phyloP scores from a whole-genome alignment of 2,888 invertebrate genomes.

The Tyria jacobaeae region DNA sequence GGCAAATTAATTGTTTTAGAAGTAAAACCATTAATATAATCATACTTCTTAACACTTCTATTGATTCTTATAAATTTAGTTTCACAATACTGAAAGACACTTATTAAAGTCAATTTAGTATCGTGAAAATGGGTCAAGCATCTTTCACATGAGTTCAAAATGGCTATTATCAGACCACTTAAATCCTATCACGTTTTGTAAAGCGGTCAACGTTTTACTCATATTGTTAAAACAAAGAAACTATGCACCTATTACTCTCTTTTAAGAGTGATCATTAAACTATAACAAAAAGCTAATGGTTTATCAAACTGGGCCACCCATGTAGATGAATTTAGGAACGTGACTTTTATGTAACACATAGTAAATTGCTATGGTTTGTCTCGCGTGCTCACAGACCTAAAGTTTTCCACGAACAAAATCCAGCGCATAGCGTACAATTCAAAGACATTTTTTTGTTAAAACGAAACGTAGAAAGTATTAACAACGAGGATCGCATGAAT shows the following conservation, averaged over 20 bases:
- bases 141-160: constrained; percentile 35
- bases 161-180: constrained; percentile 44
- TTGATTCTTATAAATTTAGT: no score
- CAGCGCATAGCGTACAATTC: constrained; percentile 75
- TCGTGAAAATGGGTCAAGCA: neutral
- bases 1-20: no score
- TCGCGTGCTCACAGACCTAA: constrained; percentile 66
- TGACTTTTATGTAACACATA: constrained; percentile 78
- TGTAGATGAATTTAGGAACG: constrained; percentile 75
- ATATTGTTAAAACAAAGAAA: constrained; percentile 70
- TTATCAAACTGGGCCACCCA: constrained; percentile 81
- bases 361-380: constrained; percentile 74
- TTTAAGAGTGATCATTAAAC: constrained; percentile 76
- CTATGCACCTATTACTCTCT: constrained; percentile 65
- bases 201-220: constrained; percentile 39
- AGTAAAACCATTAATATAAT: no score
- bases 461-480: constrained; percentile 79
- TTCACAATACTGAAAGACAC: neutral
- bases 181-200: constrained; percentile 44
- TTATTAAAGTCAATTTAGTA: neutral
- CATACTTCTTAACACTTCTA: no score
- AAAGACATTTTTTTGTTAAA: constrained; percentile 78
- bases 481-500: constrained; percentile 72
- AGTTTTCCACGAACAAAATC: constrained; percentile 74
- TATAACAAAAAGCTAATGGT: constrained; percentile 78